Base-by-base conservation (phyloP, 2,113 vertebrate genomes). In the Capreolus pygargus region DNA sequence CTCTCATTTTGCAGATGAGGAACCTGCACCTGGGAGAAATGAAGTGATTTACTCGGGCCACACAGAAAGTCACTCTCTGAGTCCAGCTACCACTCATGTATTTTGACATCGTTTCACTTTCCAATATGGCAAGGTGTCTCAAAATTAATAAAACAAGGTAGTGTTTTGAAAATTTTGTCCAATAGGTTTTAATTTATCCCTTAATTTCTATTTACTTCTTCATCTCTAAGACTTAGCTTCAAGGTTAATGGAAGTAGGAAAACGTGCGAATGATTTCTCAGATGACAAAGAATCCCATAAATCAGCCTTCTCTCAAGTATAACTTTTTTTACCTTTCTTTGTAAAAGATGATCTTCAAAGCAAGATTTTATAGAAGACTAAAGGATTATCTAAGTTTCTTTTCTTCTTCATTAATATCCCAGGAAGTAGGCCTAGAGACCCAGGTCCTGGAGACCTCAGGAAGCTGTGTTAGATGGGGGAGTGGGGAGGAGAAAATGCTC, bases 1-100 rank as follows among this genome's bases (percentile, higher is more conserved):
- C 93, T 86, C 95, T 98, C 97, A 98, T 98, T 98, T 98, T 98
- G 96, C 98, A 98, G 98, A 98, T 98, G 98, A 98, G 92, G 97
- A 97, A 97, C 45, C 92, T 97, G 95, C 93, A 94, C 93, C 78
- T 85, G 83, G 91, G 97, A 97, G 93, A 98, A 98, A 97, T 98
- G 97, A 97, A 97, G 93, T 98, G 97, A 97, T 92, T 97, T 96
- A 95, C 98, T 97, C 81, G 95, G 97, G 97, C 95, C 95, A 93
- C 70, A 67, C 52, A 96, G 88, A 97, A 98, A 98, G 97, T 97
- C 94, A 81, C 47, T 86, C 30, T 92, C 85, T 21, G 55, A 86
- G n/a, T 87, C 9, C 7, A 96, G 47, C 96, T 84, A 96, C 88
- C 54, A 95, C 74, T 97, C 85, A 61, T 39, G 67, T 87, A 81